Evolutionary conservation across 2,888 invertebrate genomes (phyloP).

Genomic region (Drosophila kanekoi): DNA sequence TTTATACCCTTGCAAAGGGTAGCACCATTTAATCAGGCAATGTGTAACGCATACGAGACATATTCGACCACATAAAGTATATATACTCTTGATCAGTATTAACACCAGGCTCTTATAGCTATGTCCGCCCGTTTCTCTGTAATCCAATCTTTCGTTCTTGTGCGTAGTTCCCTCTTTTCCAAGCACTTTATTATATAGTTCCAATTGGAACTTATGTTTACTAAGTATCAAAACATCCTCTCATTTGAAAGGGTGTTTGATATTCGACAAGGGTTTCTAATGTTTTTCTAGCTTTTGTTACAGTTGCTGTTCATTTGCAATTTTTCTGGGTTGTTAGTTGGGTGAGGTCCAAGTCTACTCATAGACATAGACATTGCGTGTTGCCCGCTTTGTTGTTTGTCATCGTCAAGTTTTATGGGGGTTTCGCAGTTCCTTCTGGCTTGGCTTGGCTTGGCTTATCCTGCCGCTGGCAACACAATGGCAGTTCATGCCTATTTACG

Average conservation of each 20-base stretch:
- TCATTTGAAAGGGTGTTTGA: no score
- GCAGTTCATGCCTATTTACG: slow-evolving; percentile 64
- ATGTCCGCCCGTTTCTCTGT: no score
- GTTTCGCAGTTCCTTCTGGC: slow-evolving; percentile 32
- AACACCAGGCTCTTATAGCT: no score
- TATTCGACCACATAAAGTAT: no score
- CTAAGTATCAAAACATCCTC: no score
- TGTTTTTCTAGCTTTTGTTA: neutral
- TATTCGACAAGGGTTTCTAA: neutral
- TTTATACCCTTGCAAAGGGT: slow-evolving; percentile 7
- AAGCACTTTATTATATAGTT: no score
- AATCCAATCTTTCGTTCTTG: no score
- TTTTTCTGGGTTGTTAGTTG: slow-evolving; percentile 60
- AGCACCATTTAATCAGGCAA: neutral
- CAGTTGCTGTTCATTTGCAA: slow-evolving; percentile 43
- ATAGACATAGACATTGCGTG: slow-evolving; percentile 32
- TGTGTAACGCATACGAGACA: neutral
- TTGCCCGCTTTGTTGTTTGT: slow-evolving; percentile 67
- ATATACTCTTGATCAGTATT: neutral
- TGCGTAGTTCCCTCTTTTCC: no score
- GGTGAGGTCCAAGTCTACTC: slow-evolving; percentile 54
- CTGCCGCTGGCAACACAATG: slow-evolving; percentile 52
- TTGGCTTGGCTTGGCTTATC: slow-evolving; percentile 50
- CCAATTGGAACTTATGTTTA: no score
- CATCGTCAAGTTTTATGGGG: slow-evolving; percentile 72